Conservation (phyloP, 2,113 vertebrate species). For the Heteronetta atricapilla region DNA sequence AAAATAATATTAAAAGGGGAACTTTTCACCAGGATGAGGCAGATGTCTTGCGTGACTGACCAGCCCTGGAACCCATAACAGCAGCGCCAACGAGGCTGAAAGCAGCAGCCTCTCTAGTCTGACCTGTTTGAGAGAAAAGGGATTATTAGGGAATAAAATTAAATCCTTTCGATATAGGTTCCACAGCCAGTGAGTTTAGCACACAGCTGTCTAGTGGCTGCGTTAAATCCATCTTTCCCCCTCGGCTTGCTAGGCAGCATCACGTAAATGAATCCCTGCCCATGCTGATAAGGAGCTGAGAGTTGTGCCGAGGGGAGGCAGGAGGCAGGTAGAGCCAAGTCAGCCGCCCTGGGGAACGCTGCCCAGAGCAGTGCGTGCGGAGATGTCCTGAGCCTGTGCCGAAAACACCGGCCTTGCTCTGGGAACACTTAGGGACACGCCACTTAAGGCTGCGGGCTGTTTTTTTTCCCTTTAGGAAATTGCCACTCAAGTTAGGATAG, state of each 20-base stretch:
- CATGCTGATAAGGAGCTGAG: not conserved
- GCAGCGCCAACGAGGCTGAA: not conserved
- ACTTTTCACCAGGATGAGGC: not conserved
- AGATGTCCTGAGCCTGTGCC: not conserved
- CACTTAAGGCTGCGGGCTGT: not conserved
- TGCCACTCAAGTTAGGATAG: not conserved
- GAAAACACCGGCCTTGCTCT: not conserved
- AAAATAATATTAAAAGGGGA: slow-evolving; percentile 19
- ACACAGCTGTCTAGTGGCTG: not conserved
- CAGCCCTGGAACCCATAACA: not conserved
- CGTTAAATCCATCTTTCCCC: slow-evolving; percentile 41
- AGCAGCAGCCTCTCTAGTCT: not conserved
- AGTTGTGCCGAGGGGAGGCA: not conserved
- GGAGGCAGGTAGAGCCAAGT: not conserved
- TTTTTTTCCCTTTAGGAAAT: not conserved
- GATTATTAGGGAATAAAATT: slow-evolving; percentile 50
- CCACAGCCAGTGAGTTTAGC: slow-evolving; percentile 1
- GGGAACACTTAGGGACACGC: not conserved
- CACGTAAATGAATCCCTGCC: slow-evolving; percentile 22
- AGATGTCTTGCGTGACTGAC: not conserved
- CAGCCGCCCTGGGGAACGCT: fast-evolving
- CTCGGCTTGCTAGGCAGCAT: slow-evolving; percentile 6
- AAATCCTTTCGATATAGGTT: not conserved
- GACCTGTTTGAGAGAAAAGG: slow-evolving; percentile 10
- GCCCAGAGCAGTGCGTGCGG: not conserved